Percentiles rank a stretch among this genome's conserved stretches.
Evolutionary conservation across 2,888 invertebrate genomes (phyloP).

Genomic region (Drosophila merina): DNA sequence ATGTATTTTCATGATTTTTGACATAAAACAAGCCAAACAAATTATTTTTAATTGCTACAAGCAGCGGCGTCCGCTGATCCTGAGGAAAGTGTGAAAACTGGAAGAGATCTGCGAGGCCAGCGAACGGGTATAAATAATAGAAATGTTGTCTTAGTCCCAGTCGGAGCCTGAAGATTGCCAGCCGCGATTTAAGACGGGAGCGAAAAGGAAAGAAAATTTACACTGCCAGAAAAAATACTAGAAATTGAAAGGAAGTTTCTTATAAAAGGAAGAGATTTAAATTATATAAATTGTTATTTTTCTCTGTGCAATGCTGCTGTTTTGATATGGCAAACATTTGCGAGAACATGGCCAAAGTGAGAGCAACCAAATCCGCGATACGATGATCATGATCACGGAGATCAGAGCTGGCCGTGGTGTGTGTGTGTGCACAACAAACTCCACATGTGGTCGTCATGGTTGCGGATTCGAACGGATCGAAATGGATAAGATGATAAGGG

Average conservation of each 20-base stretch:
- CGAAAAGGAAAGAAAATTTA: constrained; percentile 28
- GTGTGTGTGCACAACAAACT: constrained; percentile 76
- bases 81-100: constrained; percentile 75
- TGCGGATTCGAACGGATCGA: constrained; percentile 25
- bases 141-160: constrained; percentile 57
- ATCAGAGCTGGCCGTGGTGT: constrained; percentile 15
- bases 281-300: neutral
- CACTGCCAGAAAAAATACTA: constrained; percentile 8
- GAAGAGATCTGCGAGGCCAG: constrained; percentile 51
- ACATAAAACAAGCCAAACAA: constrained; percentile 74
- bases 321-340: constrained; percentile 71
- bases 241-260: too few relatives aligned
- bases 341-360: constrained; percentile 58
- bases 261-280: too few relatives aligned
- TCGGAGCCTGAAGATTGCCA: constrained; percentile 52
- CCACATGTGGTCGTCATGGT: constrained; percentile 68
- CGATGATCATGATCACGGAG: constrained; percentile 32
- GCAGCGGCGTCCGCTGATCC: constrained; percentile 36
- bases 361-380: constrained; percentile 34
- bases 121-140: constrained; percentile 70
- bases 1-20: constrained; percentile 72
- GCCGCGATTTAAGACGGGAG: constrained; percentile 40
- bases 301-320: constrained; percentile 34
- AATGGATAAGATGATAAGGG: constrained; percentile 16
- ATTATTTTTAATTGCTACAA: constrained; percentile 78